Conservation (phyloP, 2,113 vertebrate species). For the Macrotus californicus region DNA sequence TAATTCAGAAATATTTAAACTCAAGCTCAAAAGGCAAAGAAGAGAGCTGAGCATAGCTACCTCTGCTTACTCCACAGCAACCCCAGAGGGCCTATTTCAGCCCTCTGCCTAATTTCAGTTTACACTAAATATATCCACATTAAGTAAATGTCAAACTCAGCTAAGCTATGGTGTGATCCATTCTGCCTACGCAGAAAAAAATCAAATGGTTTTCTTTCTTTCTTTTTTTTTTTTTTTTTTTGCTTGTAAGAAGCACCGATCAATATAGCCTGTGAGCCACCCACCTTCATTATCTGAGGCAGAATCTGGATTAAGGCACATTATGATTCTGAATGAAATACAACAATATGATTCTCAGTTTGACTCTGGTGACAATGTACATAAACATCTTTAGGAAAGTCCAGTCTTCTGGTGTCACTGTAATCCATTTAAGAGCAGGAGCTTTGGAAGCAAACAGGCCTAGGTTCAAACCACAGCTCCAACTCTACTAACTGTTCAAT, state of each 20-base stretch:
- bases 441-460: not conserved
- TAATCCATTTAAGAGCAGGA: not conserved
- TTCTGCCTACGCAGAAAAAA: constrained; percentile 6
- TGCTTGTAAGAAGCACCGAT: not conserved
- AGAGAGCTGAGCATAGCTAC: not conserved
- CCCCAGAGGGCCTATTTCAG: not conserved
- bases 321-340: constrained; percentile 14
- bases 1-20: not conserved
- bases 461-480: not conserved
- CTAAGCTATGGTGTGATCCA: not conserved
- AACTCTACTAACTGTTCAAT: not conserved
- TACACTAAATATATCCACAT: not conserved
- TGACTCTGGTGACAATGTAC: not conserved
- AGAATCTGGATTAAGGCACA: not conserved
- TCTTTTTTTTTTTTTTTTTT: not conserved
- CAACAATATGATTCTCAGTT: not conserved
- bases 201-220: not conserved
- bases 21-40: not conserved
- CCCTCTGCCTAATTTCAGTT: constrained; percentile 8
- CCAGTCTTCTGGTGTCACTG: not conserved
- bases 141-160: constrained; percentile 16
- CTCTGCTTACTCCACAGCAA: not conserved
- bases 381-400: not conserved
- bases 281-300: not conserved
- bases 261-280: not conserved